Percentiles rank a stretch among this genome's conserved stretches.
phyloP scores from a whole-genome alignment of 2,888 invertebrate species.

The Cremastinae sp. region DNA sequence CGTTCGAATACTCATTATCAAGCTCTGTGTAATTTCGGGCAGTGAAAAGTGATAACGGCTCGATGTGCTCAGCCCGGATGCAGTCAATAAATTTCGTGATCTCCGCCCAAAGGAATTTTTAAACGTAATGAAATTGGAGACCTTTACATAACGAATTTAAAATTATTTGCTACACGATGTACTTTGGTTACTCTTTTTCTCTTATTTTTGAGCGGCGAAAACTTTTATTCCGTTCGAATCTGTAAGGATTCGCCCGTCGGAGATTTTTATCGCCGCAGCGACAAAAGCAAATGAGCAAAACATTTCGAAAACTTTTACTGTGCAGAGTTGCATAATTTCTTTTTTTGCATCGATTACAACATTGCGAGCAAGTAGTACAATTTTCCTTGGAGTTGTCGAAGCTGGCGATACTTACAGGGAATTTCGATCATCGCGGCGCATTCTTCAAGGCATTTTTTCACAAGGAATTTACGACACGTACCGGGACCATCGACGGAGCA shows the following conservation, averaged over 20 bases:
- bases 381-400: constrained; percentile 1
- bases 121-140: too few relatives aligned
- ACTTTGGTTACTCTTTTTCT: too few relatives aligned
- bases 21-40: too few relatives aligned
- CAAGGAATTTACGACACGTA: constrained; percentile 27
- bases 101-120: too few relatives aligned
- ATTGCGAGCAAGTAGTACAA: neutral
- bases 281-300: neutral
- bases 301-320: neutral
- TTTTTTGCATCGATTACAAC: neutral
- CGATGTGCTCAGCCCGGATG: too few relatives aligned
- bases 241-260: too few relatives aligned
- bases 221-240: too few relatives aligned
- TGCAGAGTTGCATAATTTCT: neutral
- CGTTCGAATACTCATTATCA: neutral
- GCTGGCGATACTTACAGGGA: constrained; percentile 29
- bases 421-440: constrained; percentile 38
- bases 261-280: neutral
- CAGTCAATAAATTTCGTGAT: too few relatives aligned
- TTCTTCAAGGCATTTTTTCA: constrained; percentile 26
- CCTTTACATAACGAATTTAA: too few relatives aligned
- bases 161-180: too few relatives aligned
- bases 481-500: neutral
- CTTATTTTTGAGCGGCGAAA: too few relatives aligned
- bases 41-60: too few relatives aligned